Percentiles rank a stretch among this genome's conserved stretches.
These are phyloP conservation scores for Gymnothorax reevesii DNA, from an alignment of 2,797 vertebrate species.

Conservation along the genomic window DNA sequence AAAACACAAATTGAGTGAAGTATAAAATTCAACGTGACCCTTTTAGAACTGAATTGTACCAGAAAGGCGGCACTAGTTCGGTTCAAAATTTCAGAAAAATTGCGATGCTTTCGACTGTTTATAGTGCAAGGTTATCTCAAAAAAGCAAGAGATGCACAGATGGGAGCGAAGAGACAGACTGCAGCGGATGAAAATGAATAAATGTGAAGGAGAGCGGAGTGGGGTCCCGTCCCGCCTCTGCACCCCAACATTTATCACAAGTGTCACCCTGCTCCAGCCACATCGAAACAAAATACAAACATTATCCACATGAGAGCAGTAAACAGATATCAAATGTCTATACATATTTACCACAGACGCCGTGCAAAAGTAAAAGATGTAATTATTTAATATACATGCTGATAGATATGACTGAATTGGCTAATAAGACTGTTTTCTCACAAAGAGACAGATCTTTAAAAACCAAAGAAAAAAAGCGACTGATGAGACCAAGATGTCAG, in stretches of 20 bases:
- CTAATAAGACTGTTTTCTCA: conserved; percentile 42
- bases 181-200: conserved; percentile 49
- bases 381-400: conserved; percentile 50
- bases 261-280: conserved; percentile 59
- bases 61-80: conserved; percentile 7
- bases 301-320: conserved; percentile 67
- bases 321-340: conserved; percentile 63
- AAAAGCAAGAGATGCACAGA: conserved; percentile 40
- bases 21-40: neutral
- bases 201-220: conserved; percentile 43
- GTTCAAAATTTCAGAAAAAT: conserved; percentile 46
- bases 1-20: neutral
- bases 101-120: conserved; percentile 28
- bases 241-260: conserved; percentile 35
- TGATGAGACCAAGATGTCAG: conserved; percentile 59
- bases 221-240: conserved; percentile 29
- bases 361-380: conserved; percentile 36
- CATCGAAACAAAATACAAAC: conserved; percentile 54
- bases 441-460: conserved; percentile 45
- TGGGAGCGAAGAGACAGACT: conserved; percentile 50
- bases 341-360: conserved; percentile 50
- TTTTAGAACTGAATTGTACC: conserved; percentile 22
- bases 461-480: conserved; percentile 50
- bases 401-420: conserved; percentile 50
- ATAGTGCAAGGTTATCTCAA: neutral